These are phyloP conservation scores for Octonoba sinensis DNA, from an alignment of 2,888 invertebrate species.

Conservation along the genomic window DNA sequence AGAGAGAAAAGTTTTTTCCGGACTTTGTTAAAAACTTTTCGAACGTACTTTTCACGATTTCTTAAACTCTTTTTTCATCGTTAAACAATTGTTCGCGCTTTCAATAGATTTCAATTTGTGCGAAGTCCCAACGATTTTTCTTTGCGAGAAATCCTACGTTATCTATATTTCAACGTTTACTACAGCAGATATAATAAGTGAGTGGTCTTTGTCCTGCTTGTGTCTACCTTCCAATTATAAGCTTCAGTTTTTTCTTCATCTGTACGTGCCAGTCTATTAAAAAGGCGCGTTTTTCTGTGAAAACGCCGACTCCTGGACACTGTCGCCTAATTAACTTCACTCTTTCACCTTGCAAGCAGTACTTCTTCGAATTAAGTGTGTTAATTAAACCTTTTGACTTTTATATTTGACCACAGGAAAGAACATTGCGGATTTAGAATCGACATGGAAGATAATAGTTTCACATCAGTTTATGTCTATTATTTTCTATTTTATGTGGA, in stretches of 20 bases:
- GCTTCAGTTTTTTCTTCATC: slow-evolving; percentile 33
- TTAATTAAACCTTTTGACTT: slow-evolving; percentile 59
- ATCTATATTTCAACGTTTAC: slow-evolving; percentile 60
- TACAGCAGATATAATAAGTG: slow-evolving; percentile 60
- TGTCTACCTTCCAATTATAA: slow-evolving; percentile 56
- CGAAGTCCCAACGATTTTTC: slow-evolving; percentile 51
- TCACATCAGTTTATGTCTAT: not conserved
- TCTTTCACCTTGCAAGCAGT: slow-evolving; percentile 28
- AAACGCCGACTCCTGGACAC: slow-evolving; percentile 37
- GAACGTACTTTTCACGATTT: no score
- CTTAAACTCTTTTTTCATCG: slow-evolving; percentile 38
- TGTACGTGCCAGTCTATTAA: slow-evolving; percentile 44
- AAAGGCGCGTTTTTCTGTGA: slow-evolving; percentile 34
- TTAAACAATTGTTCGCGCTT: slow-evolving; percentile 51
- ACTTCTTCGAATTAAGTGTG: slow-evolving; percentile 29
- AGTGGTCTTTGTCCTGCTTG: slow-evolving; percentile 50
- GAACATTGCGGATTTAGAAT: slow-evolving; percentile 6
- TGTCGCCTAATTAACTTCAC: slow-evolving; percentile 50
- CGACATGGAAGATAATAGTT: slow-evolving; percentile 25
- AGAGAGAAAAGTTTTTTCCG: not conserved
- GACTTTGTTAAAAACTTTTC: slow-evolving; percentile 17
- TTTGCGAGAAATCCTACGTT: slow-evolving; percentile 42
- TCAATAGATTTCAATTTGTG: slow-evolving; percentile 62
- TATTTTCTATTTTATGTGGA: no score
- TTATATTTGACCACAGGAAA: slow-evolving; percentile 38